A percentile compares a stretch with the other conserved stretches of the same genome.
phyloP scores from a whole-genome alignment of 2,797 vertebrate species.

The Pygocentrus nattereri region DNA sequence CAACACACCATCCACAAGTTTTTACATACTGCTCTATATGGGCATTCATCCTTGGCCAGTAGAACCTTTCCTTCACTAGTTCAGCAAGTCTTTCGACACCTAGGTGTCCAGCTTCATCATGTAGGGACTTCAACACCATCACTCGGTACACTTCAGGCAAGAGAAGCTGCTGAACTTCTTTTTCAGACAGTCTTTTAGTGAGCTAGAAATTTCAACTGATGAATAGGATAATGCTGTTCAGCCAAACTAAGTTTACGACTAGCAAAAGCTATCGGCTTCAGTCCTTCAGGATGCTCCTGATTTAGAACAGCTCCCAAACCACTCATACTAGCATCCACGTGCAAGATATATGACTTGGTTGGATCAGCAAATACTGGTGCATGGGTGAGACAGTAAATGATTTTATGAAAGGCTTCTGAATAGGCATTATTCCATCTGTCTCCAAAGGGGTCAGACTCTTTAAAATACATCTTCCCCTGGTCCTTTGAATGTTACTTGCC shows the following conservation, averaged over 20 bases:
- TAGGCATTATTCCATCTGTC: neutral
- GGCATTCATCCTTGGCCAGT: neutral
- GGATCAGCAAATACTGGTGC: constrained; percentile 35
- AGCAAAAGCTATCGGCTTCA: neutral
- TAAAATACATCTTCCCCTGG: neutral
- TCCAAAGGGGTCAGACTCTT: constrained; percentile 10
- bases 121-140: neutral
- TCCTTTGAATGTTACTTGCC: neutral
- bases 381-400: constrained; percentile 38
- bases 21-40: neutral
- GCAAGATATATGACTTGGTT: constrained; percentile 23
- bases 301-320: constrained; percentile 10
- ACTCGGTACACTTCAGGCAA: neutral
- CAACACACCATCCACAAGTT: neutral
- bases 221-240: constrained; percentile 3
- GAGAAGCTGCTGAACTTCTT: neutral
- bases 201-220: neutral
- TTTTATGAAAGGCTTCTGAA: neutral
- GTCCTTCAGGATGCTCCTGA: neutral
- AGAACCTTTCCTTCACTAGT: neutral
- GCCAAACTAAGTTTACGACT: neutral
- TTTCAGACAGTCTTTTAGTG: neutral
- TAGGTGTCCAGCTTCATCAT: constrained; percentile 15
- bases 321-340: constrained; percentile 23
- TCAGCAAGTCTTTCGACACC: neutral